These are phyloP conservation scores for Sternotherus odoratus DNA, from an alignment of 2,797 vertebrate species.

Conservation along the genomic window DNA sequence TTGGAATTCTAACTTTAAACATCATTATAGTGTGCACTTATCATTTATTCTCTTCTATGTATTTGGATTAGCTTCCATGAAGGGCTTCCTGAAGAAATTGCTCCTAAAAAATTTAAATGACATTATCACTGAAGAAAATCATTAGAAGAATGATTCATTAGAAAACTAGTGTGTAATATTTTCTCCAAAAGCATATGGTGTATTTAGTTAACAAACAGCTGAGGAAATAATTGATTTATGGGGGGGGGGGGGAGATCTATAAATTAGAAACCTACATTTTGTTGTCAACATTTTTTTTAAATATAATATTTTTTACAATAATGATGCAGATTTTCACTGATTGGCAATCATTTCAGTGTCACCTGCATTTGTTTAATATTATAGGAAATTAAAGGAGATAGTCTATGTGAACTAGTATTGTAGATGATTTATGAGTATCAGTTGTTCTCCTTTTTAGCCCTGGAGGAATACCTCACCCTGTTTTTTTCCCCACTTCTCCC, in stretches of 20 bases:
- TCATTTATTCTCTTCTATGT: background rate
- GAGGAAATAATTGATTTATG: background rate
- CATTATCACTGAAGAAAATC: background rate
- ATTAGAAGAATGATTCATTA: background rate
- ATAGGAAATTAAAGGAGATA: background rate
- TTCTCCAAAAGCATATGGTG: background rate
- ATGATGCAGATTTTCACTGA: background rate
- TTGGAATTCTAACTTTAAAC: background rate
- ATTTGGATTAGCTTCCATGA: background rate
- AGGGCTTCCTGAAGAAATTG: background rate
- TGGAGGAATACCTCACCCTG: background rate
- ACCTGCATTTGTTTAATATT: background rate
- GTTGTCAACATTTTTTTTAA: background rate
- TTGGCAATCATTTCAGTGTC: background rate
- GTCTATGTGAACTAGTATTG: background rate
- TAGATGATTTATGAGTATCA: background rate
- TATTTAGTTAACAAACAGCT: background rate
- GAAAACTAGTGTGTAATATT: background rate
- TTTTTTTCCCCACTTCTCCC: background rate
- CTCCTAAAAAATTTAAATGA: background rate
- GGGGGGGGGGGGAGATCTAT: background rate
- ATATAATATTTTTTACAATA: background rate
- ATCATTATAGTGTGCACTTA: background rate
- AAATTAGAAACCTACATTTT: background rate
- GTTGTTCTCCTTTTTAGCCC: background rate